A percentile compares a stretch with the other conserved stretches of the same genome.
Evolutionary conservation across 1,140 invertebrate species (phyloP).

Genomic region (Ceratitis capitata): DNA sequence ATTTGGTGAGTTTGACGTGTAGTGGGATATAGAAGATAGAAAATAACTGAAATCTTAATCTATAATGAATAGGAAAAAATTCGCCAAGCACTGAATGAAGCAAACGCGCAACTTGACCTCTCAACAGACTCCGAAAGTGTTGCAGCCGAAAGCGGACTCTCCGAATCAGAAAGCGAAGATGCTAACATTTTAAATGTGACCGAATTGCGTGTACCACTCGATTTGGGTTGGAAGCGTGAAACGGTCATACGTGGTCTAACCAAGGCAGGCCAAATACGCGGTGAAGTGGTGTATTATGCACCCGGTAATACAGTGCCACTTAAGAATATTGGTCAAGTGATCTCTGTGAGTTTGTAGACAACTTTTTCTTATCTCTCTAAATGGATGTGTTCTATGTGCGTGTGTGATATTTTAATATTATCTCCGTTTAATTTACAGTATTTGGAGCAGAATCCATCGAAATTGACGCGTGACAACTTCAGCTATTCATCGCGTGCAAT

Average conservation of each 20-base stretch:
- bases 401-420: neutral
- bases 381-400: neutral
- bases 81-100: constrained; percentile 67
- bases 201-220: constrained; percentile 78
- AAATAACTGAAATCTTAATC: neutral
- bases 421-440: constrained; percentile 70
- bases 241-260: constrained; percentile 87
- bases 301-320: constrained; percentile 70
- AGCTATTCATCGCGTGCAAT: constrained; percentile 89
- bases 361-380: constrained; percentile 29
- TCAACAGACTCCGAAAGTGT: constrained; percentile 69
- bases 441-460: constrained; percentile 80
- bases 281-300: constrained; percentile 89
- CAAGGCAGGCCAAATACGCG: constrained; percentile 81
- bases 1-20: constrained; percentile 64
- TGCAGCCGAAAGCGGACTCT: constrained; percentile 67
- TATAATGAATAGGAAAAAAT: constrained; percentile 67
- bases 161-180: constrained; percentile 66
- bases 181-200: constrained; percentile 69
- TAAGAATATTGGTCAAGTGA: constrained; percentile 67
- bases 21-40: too few relatives aligned
- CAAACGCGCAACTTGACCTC: constrained; percentile 66
- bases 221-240: constrained; percentile 88
- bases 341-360: constrained; percentile 67
- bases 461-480: constrained; percentile 87